Conservation (phyloP, 1,140 invertebrate species). For the Camponotus pennsylvanicus region DNA sequence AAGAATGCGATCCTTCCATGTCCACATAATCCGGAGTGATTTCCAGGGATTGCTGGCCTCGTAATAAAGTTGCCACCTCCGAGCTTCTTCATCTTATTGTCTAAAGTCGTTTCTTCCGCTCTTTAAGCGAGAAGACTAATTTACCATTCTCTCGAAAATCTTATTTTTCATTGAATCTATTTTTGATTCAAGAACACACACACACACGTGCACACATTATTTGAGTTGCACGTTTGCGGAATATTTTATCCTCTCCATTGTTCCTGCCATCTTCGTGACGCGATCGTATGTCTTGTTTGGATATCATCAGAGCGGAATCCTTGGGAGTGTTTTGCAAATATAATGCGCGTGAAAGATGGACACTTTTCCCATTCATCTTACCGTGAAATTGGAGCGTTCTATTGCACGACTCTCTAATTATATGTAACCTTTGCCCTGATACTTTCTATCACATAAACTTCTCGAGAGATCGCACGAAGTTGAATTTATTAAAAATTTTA, state of each 20-base stretch:
- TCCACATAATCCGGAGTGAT: slow-evolving; percentile 29
- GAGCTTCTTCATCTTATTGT: background rate
- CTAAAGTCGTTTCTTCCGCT: slow-evolving; percentile 7
- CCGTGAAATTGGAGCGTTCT: slow-evolving; percentile 40
- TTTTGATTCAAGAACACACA: background rate
- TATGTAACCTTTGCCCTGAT: background rate
- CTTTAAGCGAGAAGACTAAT: background rate
- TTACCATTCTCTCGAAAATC: background rate
- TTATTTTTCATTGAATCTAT: background rate
- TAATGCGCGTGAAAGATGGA: background rate
- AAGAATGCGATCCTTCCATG: slow-evolving; percentile 33
- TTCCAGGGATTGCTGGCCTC: slow-evolving; percentile 51
- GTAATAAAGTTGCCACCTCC: slow-evolving; percentile 16
- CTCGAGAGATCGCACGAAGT: background rate
- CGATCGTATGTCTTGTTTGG: background rate
- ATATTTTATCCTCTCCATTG: background rate
- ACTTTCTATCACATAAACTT: background rate
- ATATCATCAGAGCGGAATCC: background rate
- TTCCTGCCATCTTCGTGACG: background rate
- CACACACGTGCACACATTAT: no score
- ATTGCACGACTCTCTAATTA: slow-evolving; percentile 30
- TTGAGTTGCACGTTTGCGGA: background rate
- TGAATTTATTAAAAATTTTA: background rate
- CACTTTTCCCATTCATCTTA: slow-evolving; percentile 36
- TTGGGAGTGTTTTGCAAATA: background rate